phyloP scores from a whole-genome alignment of 2,888 invertebrate genomes.

The Ormyrus thymus region DNA sequence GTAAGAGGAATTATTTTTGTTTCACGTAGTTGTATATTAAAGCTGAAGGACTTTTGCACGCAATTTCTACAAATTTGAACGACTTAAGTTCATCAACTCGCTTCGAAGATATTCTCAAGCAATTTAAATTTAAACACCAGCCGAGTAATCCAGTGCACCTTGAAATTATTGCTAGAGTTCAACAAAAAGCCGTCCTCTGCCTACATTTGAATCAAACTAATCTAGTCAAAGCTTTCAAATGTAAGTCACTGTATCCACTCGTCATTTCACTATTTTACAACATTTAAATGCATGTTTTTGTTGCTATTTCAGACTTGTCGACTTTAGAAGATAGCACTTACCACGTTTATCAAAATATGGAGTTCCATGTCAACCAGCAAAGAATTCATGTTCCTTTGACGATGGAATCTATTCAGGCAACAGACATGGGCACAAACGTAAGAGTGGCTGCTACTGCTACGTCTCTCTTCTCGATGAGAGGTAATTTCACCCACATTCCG shows the following conservation, averaged over 20 bases:
- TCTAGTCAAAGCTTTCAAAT: conserved; percentile 79
- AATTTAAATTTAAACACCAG: conserved; percentile 75
- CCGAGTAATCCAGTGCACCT: conserved; percentile 78
- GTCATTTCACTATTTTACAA: neutral
- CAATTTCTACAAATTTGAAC: conserved; percentile 75
- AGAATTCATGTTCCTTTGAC: conserved; percentile 78
- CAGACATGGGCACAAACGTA: conserved; percentile 80
- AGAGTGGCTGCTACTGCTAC: conserved; percentile 77
- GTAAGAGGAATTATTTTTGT: neutral
- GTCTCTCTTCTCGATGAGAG: conserved; percentile 81
- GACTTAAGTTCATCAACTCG: conserved; percentile 75
- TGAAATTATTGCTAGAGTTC: conserved; percentile 81
- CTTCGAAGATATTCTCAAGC: conserved; percentile 75
- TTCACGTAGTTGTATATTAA: conserved; percentile 79
- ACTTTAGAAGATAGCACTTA: conserved; percentile 67
- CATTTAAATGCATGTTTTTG: conserved; percentile 5
- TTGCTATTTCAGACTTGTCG: conserved; percentile 61
- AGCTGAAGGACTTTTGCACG: conserved; percentile 76
- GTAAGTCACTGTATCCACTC: conserved; percentile 74
- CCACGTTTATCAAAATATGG: conserved; percentile 69
- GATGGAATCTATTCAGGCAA: conserved; percentile 77
- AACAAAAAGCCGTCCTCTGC: conserved; percentile 82
- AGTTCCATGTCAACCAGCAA: conserved; percentile 76
- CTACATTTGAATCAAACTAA: conserved; percentile 82
- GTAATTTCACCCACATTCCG: conserved; percentile 81